Percentiles rank a stretch among this genome's conserved stretches.
Evolutionary conservation across 2,797 vertebrate species (phyloP).

Genomic region (Pseudomugil tenellus): DNA sequence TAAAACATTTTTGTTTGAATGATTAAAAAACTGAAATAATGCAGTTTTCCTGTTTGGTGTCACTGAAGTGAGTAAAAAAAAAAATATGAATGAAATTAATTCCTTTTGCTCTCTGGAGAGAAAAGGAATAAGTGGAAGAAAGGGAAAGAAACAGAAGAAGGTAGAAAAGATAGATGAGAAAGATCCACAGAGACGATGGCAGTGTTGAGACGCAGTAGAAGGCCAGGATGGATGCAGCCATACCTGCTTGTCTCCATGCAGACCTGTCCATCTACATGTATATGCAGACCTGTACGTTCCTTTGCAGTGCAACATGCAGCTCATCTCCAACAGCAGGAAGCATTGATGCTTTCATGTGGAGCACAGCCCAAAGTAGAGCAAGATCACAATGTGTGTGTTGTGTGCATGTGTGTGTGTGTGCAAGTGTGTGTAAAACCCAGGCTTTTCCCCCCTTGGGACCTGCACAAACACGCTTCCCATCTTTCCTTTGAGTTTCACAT

Average conservation of each 20-base stretch:
- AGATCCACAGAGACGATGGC: constrained; percentile 11
- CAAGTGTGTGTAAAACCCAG: constrained; percentile 74
- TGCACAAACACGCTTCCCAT: constrained; percentile 82
- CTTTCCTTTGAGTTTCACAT: constrained; percentile 84
- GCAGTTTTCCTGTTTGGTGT: constrained; percentile 49
- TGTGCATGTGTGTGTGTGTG: constrained; percentile 27
- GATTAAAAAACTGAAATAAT: constrained; percentile 38
- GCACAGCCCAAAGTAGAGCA: constrained; percentile 83
- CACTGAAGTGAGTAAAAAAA: constrained; percentile 40
- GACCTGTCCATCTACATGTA: constrained; percentile 70
- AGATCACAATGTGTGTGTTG: constrained; percentile 69
- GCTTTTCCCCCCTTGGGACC: constrained; percentile 82
- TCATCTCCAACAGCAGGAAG: constrained; percentile 77
- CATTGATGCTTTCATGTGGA: constrained; percentile 78
- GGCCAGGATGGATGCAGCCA: constrained; percentile 60
- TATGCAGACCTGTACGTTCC: constrained; percentile 70
- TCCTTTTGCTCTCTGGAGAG: constrained; percentile 60
- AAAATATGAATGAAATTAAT: constrained; percentile 67
- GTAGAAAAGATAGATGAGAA: constrained; percentile 18
- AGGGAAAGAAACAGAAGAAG: constrained; percentile 4
- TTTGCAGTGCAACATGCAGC: constrained; percentile 71
- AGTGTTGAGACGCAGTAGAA: constrained; percentile 18
- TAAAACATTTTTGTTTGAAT: constrained; percentile 28
- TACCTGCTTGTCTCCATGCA: constrained; percentile 66
- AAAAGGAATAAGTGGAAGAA: constrained; percentile 34